Evolutionary conservation across 1,140 invertebrate genomes (phyloP), one percentile per base, ranked within the genome.

Genomic region (Diachasma alloeum): DNA sequence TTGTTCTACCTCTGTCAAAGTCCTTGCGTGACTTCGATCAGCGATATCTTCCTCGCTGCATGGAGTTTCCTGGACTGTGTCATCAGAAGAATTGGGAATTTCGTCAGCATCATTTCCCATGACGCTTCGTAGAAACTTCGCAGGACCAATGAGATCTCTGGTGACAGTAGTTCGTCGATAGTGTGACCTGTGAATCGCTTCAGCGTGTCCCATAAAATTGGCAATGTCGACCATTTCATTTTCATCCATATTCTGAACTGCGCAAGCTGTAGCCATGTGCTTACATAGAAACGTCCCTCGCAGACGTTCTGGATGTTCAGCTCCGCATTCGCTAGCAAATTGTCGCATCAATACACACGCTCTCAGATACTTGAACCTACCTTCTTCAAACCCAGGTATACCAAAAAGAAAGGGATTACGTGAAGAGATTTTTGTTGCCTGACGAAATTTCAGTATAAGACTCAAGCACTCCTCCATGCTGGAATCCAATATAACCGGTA

Each of bases 111-210:
- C 44, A 15, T 48, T n/a, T 15, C 11, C 44, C 44, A 48, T 48
- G 44, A 48, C n/a, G 4, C 11, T n/a, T 48, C 10, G 10, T n/a
- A 48, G 13, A 48, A 48, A n/a, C 13, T 48, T 48, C 13, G n/a
- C 44, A 48, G 44, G 44, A 4, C 44, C 44, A 15, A 48, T 15
- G 44, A 48, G n/a, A 48, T 56, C 69, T 56, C 67, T 42, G 22
- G 68, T 10, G 37, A 68, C 71, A 10, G 70, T 67, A 1, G 78
- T 72, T 26, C 78, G 74, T 6, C 80, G 75, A 56, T 81, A 81
- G 44, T 73, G 67, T 4, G 73, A 53, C 26, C 72, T 66, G 67
- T 80, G 80, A 15, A 77, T 77, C 48, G 73, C 39, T 42, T 72
- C 71, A 13, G 69, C 70, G 26, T 77, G 70, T 4, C 53, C 76